phyloP scores from a whole-genome alignment of 1,140 invertebrate species.

The Cydia splendana region DNA sequence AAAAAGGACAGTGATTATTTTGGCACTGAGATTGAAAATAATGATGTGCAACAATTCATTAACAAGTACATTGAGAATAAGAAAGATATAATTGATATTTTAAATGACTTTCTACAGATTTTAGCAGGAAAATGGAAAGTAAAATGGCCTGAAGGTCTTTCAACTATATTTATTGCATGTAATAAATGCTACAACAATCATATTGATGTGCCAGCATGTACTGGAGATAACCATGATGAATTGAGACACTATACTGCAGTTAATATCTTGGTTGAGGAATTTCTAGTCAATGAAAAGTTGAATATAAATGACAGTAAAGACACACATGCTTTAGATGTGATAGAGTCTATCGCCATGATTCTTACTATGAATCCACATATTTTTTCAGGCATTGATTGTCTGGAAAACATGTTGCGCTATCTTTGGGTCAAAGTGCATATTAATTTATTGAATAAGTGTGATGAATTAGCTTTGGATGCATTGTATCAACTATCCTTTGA shows the following conservation, averaged over 20 bases:
- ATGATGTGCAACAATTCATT: slow-evolving; percentile 84
- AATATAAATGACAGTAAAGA: slow-evolving; percentile 59
- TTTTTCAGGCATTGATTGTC: slow-evolving; percentile 57
- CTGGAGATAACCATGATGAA: slow-evolving; percentile 74
- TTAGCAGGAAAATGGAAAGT: slow-evolving; percentile 82
- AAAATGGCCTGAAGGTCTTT: slow-evolving; percentile 83
- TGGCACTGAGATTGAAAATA: slow-evolving; percentile 82
- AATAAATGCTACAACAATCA: slow-evolving; percentile 80
- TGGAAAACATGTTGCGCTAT: slow-evolving; percentile 64
- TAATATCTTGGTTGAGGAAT: slow-evolving; percentile 84
- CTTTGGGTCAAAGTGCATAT: slow-evolving; percentile 74
- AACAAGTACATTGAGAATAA: slow-evolving; percentile 75
- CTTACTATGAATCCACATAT: slow-evolving; percentile 74
- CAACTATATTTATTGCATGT: slow-evolving; percentile 81
- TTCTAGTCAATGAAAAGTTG: slow-evolving; percentile 81
- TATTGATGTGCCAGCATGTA: slow-evolving; percentile 80
- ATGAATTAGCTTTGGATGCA: slow-evolving; percentile 70
- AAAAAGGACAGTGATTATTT: slow-evolving; percentile 80
- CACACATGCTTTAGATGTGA: slow-evolving; percentile 57
- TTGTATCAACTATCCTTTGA: slow-evolving; percentile 71
- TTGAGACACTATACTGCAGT: slow-evolving; percentile 81
- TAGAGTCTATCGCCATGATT: slow-evolving; percentile 68
- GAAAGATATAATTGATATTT: slow-evolving; percentile 82
- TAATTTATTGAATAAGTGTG: slow-evolving; percentile 65
- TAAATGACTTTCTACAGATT: slow-evolving; percentile 81